Evolutionary conservation across 2,888 invertebrate genomes (phyloP).

Genomic region (Chalcis sispes): DNA sequence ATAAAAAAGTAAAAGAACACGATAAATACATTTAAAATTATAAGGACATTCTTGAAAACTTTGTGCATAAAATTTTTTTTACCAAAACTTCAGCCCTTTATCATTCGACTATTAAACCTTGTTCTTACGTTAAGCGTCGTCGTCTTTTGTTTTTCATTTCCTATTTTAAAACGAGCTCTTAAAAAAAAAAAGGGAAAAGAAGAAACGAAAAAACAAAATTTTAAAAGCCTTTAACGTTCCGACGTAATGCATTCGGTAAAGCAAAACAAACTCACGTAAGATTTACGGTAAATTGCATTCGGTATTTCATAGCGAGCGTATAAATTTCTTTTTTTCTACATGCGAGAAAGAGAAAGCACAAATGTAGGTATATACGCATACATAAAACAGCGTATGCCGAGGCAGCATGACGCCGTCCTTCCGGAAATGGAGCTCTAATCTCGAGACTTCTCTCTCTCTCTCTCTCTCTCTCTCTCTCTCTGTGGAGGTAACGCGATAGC

Average conservation of each 20-base stretch:
- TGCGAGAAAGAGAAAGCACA: no score
- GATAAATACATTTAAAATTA: no score
- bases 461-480: no score
- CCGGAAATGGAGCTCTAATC: conserved; percentile 49
- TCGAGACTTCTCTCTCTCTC: conserved; percentile 30
- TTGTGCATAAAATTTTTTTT: no score
- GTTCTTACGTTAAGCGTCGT: no score
- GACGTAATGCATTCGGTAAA: conserved; percentile 9
- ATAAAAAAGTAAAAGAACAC: no score
- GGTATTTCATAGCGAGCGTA: conserved; percentile 28
- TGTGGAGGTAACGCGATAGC: conserved; percentile 44
- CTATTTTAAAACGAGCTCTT: no score
- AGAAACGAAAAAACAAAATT: neutral
- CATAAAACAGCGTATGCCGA: conserved; percentile 14
- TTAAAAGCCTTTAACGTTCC: conserved; percentile 15
- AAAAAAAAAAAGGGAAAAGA: neutral
- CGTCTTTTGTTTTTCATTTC: no score
- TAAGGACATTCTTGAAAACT: no score
- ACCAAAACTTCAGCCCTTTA: no score
- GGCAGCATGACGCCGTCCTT: conserved; percentile 15
- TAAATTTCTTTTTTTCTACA: conserved; percentile 41
- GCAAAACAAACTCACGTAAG: conserved; percentile 17
- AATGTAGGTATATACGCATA: neutral
- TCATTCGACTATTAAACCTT: no score
- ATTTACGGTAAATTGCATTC: conserved; percentile 51